phyloP scores from a whole-genome alignment of 2,113 vertebrate genomes.

The Sitta europaea region DNA sequence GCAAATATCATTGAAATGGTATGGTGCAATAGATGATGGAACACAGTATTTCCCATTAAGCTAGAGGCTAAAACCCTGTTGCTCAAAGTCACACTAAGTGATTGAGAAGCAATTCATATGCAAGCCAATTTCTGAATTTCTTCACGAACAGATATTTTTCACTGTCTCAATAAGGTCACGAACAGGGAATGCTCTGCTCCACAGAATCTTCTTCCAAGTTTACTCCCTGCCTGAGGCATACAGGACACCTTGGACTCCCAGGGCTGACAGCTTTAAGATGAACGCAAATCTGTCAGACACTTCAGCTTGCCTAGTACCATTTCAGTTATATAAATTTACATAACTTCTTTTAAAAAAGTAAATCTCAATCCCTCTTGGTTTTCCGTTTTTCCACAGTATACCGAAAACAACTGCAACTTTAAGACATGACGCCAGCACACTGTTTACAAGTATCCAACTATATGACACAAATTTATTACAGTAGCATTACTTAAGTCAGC shows the following conservation, averaged over 20 bases:
- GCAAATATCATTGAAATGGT: neutral
- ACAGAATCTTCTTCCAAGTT: neutral
- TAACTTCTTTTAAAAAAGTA: neutral
- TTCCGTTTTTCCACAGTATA: neutral
- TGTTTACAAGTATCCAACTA: neutral
- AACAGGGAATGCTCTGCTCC: neutral
- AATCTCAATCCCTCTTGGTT: too few relatives aligned
- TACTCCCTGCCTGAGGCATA: neutral
- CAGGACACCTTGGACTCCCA: neutral
- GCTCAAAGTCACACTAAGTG: neutral
- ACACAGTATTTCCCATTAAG: neutral
- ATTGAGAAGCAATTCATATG: neutral
- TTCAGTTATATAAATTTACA: neutral
- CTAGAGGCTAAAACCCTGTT: neutral
- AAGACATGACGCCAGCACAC: neutral
- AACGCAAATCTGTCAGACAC: neutral
- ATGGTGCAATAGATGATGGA: neutral
- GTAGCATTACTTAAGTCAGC: neutral
- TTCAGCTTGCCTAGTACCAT: neutral
- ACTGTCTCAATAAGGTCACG: neutral
- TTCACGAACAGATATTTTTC: neutral
- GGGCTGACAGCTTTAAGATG: neutral
- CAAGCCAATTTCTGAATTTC: neutral
- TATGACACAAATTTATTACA: fast-evolving
- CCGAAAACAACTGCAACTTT: neutral